Evolutionary conservation across 2,113 vertebrate genomes (phyloP), one percentile per base, ranked within the genome.

Genomic region (Pogonocichla stellata): DNA sequence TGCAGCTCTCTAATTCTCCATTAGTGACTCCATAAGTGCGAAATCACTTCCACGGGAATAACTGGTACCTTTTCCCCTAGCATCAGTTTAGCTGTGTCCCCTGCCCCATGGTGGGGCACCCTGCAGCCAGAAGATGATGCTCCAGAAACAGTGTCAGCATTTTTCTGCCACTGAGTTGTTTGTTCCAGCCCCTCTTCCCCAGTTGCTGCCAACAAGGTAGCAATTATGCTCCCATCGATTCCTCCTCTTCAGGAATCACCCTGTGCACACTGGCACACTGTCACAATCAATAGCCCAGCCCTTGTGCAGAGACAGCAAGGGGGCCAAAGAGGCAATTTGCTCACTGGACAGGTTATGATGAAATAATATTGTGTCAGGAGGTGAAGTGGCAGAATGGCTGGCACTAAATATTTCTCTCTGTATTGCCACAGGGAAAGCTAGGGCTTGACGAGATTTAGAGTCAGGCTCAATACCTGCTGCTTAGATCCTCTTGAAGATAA

Each of bases 281-380:
- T 95, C 84, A 86, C 84, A 83, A 94, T 96, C 96, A 81, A 94
- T 96, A 93, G 80, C 43, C 36, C 71, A 81, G 61, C 78, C 88
- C 89, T 93, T 1, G 1, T 53, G 45, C 42, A 45, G 80, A 83
- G 80, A 87, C 1, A 1, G 53, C 0, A 9, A 92, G 80, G 80
- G 58, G 90, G 65, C 65, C 88, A 93, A 86, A 84, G 69, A 94
- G 79, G 79, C 79, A 70, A 93, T 95, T 84, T 95, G 50, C 79
- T 97, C 93, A 75, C 88, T 91, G 95, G 92, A 82, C 79, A 69
- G 90, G 80, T 91, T 97, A 64, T 31, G 1, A 89, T 91, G 93
- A 96, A 96, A 95, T 95, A 97, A 96, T 94, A 86, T 66, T 94
- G 79, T 94, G 95, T 95, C 86, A 93, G 72, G 62, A 93, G 74